Base-by-base conservation (phyloP, 1,140 invertebrate species). In the Drosophila kikkawai region DNA sequence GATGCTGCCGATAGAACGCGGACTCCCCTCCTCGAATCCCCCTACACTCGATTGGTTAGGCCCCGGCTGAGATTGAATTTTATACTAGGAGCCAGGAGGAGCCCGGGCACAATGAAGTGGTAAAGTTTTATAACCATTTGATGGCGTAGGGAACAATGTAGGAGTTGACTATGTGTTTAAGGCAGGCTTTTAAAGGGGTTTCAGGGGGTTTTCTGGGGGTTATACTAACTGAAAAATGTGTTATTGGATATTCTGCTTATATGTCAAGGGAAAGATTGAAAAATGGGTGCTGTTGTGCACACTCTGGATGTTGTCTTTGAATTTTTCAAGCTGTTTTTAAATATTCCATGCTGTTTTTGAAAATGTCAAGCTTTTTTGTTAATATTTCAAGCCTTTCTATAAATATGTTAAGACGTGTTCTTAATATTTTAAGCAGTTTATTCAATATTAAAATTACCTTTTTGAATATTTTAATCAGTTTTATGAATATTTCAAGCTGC, bases 21-120 rank as follows among this genome's bases (percentile, higher is more conserved):
- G 8, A 8, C 7, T 22, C 15, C 15, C 4, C 29, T 41, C 39
- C 15, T 41, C 7, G 11, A 0, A 12, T 12, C 22, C 19, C 29
- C 42, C 39, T 41, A 47, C 51, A 42, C 66, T 70, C 44, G 67
- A 70, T 73, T 59, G 66, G 22, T 13, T 69, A 55, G 67, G 34
- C 64, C 48, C 44, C 11, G 12, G n/a, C 63, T 26, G 63, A 68
- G 67, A 70, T 70, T 70, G 64, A 70, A 70, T 70, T 70, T 39
- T 68, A 3, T 37, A 32, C 19, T 13, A 44, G 67, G 47, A 8
- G 3, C 13, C 12, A 11, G 42, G 8, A 44, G 48, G 3, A 47
- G 67, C 57, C 57, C 66, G 57, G 48, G 58, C 32, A 57, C 84
- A 86, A 85, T 85, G 82, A 86, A 86, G 82, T 86, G 82, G 58